A percentile compares a stretch with the other conserved stretches of the same genome.
Evolutionary conservation across 1,140 invertebrate genomes (phyloP).

Genomic region (Protaetia brevitarsis): DNA sequence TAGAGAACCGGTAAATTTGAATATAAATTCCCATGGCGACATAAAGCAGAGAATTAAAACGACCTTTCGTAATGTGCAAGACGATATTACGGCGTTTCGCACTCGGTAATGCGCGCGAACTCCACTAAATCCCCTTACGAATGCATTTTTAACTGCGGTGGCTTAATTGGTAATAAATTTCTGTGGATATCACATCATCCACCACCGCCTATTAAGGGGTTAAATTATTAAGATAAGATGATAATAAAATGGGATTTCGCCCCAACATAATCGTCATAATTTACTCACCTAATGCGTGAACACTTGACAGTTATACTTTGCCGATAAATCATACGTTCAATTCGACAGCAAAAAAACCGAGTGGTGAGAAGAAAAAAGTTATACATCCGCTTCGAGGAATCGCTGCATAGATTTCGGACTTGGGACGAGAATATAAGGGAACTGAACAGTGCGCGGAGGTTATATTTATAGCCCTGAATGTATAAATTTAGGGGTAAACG

Average conservation of each 20-base stretch:
- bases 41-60: no score
- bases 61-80: no score
- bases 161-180: constrained; percentile 9
- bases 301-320: constrained; percentile 1
- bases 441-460: not conserved
- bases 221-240: constrained; percentile 15
- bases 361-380: not conserved
- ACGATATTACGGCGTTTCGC: no score
- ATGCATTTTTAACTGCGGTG: not conserved
- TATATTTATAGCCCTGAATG: constrained; percentile 2
- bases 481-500: not conserved
- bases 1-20: no score
- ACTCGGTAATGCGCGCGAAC: no score
- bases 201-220: not conserved
- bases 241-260: not conserved
- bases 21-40: no score
- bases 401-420: not conserved
- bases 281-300: constrained; percentile 13
- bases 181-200: constrained; percentile 5
- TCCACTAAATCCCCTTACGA: no score
- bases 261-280: not conserved
- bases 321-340: not conserved
- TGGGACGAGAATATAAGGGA: no score
- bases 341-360: not conserved
- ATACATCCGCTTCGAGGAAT: constrained; percentile 6